These are phyloP conservation scores for Sebastes miniatus DNA, from an alignment of 2,797 vertebrate species.

Conservation along the genomic window DNA sequence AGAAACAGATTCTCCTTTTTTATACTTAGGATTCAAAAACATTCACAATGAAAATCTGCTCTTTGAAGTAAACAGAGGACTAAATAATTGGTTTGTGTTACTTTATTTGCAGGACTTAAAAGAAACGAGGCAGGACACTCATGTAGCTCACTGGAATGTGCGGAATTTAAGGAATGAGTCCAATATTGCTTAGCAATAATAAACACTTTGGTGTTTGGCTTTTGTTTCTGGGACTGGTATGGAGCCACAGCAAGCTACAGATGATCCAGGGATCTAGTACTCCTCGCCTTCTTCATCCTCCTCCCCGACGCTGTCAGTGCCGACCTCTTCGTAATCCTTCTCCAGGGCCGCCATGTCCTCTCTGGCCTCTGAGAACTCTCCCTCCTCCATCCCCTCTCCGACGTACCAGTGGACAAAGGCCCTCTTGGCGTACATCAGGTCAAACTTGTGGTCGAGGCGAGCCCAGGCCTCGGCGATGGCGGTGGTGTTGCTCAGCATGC, in stretches of 20 bases:
- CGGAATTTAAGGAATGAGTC: constrained; percentile 8
- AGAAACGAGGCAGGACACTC: not conserved
- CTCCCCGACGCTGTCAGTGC: constrained; percentile 32
- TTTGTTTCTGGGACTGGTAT: no score
- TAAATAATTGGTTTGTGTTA: no score
- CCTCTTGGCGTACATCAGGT: constrained; percentile 90
- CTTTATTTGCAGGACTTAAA: no score
- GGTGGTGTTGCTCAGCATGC: constrained; percentile 91
- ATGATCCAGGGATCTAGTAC: not conserved
- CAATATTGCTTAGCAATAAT: not conserved
- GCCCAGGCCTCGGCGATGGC: constrained; percentile 88
- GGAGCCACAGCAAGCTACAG: no score
- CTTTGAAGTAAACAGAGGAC: no score
- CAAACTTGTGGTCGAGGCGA: constrained; percentile 88
- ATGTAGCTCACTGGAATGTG: constrained; percentile 21
- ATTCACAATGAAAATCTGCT: no score
- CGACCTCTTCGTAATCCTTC: constrained; percentile 82
- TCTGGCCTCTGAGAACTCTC: constrained; percentile 86
- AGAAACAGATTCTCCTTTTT: no score
- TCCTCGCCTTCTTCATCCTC: no score
- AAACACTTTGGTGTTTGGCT: not conserved
- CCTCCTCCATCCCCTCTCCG: constrained; percentile 84
- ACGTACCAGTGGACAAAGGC: constrained; percentile 90
- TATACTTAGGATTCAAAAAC: no score
- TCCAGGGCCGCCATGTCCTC: constrained; percentile 90